Base-by-base conservation (phyloP, 2,113 vertebrate species). In the Ochotona princeps region DNA sequence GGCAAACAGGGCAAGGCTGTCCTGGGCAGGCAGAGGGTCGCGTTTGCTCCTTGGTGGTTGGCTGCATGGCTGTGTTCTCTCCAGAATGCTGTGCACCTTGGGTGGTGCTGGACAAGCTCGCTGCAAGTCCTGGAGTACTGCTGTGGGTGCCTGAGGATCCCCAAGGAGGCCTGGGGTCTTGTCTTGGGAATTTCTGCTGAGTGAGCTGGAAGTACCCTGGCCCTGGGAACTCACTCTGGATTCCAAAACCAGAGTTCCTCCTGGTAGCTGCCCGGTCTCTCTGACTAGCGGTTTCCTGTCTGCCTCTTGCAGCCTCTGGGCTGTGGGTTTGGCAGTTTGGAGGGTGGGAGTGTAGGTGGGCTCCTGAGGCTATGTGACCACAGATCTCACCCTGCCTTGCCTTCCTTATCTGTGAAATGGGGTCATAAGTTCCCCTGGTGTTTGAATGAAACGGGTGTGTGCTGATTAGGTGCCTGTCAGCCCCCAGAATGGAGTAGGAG, bases 391-490 rank as follows among this genome's bases (percentile, higher is more conserved):
- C n/a, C 18, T 44, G 15, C 30, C 15, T 87, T 65, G 49, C 38
- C 66, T 85, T 92, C n/a, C 44, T 88, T 17, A 14, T 65, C 78
- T 84, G 83, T 84, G 87, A 81, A 91, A 44, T 78, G 83, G 83
- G 79, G 8, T 54, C 38, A 25, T 76, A 26, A 80, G 38, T 38
- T 25, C 28, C 32, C 60, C 30, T 61, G 82, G 76, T n/a, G 21
- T 23, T 65, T 83, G 54, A 44, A 6, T 70, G 79, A 28, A 38
- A 47, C 65, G 57, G n/a, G 12, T 65, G 70, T 57, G 4, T 35
- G 51, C 66, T 57, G 3, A 0, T 79, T 54, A 20, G 5, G 11
- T 61, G 18, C n/a, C 25, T 28, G 9, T 51, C 30, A 75, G 66
- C 15, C 47, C 23, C 12, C 8, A 20, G 78, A 82, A 60, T 61